phyloP scores from a whole-genome alignment of 1,140 invertebrate species.

The Pogonomyrmex californicus region DNA sequence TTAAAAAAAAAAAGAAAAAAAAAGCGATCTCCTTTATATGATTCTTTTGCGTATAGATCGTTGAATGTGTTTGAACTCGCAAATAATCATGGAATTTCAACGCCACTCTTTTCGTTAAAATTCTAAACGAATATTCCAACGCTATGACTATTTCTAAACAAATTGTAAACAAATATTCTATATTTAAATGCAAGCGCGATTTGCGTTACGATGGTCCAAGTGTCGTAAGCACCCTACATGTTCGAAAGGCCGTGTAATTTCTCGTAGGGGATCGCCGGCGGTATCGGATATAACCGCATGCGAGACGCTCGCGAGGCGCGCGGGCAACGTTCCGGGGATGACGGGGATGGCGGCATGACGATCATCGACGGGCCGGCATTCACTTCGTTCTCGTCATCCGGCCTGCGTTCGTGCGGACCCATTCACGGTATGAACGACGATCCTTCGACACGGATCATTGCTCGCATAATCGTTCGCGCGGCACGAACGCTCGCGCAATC shows the following conservation, averaged over 20 bases:
- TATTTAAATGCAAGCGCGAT: neutral
- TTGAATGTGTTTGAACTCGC: neutral
- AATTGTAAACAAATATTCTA: neutral
- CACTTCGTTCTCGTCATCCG: conserved; percentile 54
- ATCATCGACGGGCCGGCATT: conserved; percentile 40
- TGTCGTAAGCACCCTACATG: neutral
- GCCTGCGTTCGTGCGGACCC: conserved; percentile 7
- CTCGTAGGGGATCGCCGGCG: neutral
- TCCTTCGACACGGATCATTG: conserved; percentile 29
- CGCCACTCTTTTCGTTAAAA: neutral
- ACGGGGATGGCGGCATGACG: conserved; percentile 11
- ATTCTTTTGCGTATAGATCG: neutral
- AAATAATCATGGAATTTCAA: neutral
- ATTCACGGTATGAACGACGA: conserved; percentile 27
- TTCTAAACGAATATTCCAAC: neutral
- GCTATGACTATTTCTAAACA: neutral
- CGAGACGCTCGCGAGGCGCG: conserved; percentile 34
- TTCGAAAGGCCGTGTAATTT: conserved; percentile 1
- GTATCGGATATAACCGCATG: conserved; percentile 22
- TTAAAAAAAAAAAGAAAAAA: neutral
- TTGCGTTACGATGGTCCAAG: neutral
- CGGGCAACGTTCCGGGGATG: conserved; percentile 41
- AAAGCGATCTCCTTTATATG: neutral
- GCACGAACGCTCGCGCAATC: conserved; percentile 12
- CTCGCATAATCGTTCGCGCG: conserved; percentile 53